A percentile compares a stretch with the other conserved stretches of the same genome.
These are phyloP conservation scores for Lordiphosa stackelbergi DNA, from an alignment of 1,140 invertebrate genomes.

Conservation along the genomic window DNA sequence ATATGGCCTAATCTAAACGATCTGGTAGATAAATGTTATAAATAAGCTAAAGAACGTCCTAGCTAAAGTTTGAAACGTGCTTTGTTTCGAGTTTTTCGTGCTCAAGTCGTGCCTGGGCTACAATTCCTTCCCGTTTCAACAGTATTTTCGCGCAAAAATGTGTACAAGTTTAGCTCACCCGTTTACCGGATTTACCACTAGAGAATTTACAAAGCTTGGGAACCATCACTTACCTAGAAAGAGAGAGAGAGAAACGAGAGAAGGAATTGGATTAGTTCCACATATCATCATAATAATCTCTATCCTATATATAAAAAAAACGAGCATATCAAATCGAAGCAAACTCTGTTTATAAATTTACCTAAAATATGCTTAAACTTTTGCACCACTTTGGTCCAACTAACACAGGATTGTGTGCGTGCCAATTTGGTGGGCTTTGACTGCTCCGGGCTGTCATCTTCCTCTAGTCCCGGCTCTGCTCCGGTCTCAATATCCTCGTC, in stretches of 20 bases:
- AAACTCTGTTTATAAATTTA: constrained; percentile 29
- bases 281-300: too few relatives aligned
- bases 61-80: too few relatives aligned
- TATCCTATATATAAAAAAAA: too few relatives aligned
- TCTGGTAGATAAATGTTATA: too few relatives aligned
- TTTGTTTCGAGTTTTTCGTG: too few relatives aligned
- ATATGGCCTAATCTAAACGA: too few relatives aligned
- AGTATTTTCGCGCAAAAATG: background rate
- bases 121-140: too few relatives aligned
- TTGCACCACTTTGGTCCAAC: constrained; percentile 74
- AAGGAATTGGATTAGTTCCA: background rate
- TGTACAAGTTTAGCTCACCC: background rate
- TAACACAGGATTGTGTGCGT: constrained; percentile 71
- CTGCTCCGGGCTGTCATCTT: constrained; percentile 33
- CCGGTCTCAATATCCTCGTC: constrained; percentile 46
- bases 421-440: constrained; percentile 62
- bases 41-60: too few relatives aligned
- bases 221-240: constrained; percentile 61
- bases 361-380: constrained; percentile 75
- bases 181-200: background rate
- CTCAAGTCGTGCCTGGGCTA: too few relatives aligned
- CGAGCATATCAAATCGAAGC: too few relatives aligned
- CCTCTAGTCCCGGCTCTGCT: constrained; percentile 33
- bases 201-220: background rate
- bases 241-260: constrained; percentile 9